Conservation (phyloP, 1,140 invertebrate genomes). For the Aphaenogaster ashmeadi region DNA sequence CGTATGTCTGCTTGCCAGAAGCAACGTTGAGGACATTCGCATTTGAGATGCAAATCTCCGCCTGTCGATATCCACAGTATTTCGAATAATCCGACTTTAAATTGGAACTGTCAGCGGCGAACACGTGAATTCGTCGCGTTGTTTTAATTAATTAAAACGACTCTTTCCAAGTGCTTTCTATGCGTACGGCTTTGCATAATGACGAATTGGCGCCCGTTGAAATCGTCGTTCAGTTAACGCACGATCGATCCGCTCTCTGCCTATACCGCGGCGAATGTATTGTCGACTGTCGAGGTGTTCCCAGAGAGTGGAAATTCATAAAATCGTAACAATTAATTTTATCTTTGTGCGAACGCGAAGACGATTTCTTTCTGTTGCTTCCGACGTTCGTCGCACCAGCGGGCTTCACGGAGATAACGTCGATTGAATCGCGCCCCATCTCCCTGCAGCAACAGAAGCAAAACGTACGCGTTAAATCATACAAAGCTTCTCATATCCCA, state of each 20-base stretch:
- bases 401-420: constrained; percentile 29
- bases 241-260: constrained; percentile 33
- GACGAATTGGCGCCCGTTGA: constrained; percentile 56
- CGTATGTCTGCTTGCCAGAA: constrained; percentile 2
- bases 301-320: constrained; percentile 26
- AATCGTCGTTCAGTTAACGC: constrained; percentile 61
- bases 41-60: constrained; percentile 65
- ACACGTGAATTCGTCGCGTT: constrained; percentile 60
- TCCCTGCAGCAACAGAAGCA: constrained; percentile 21
- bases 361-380: constrained; percentile 36
- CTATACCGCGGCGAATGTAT: constrained; percentile 19
- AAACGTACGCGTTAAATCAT: constrained; percentile 61
- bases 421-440: constrained; percentile 33
- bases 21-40: constrained; percentile 23
- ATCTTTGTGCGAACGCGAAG: constrained; percentile 24
- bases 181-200: constrained; percentile 57
- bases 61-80: constrained; percentile 60
- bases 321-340: constrained; percentile 62
- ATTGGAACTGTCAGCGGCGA: constrained; percentile 58
- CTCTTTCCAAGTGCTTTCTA: constrained; percentile 55
- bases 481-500: constrained; percentile 39
- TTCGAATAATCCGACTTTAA: constrained; percentile 65
- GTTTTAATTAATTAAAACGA: constrained; percentile 66
- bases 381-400: constrained; percentile 12
- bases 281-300: not conserved